Conservation (phyloP, 2,113 vertebrate genomes). For the Procavia capensis region DNA sequence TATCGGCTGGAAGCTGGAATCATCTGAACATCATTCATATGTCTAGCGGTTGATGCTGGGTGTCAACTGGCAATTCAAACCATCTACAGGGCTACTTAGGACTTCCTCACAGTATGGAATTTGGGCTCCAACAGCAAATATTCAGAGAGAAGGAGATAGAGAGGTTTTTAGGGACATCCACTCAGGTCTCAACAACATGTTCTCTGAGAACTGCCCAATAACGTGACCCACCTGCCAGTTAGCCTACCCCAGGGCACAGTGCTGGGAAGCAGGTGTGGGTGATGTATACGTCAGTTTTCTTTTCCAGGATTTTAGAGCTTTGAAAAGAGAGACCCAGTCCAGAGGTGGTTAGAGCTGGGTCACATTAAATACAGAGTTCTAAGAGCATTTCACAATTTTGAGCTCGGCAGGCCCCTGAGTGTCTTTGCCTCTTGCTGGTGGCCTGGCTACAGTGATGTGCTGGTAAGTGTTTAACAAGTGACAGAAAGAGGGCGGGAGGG, state of each 20-base stretch:
- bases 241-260: not conserved
- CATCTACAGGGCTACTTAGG: not conserved
- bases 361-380: not conserved
- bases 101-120: not conserved
- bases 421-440: not conserved
- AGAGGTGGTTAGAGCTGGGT: not conserved
- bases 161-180: not conserved
- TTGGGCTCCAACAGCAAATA: not conserved
- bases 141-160: not conserved
- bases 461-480: not conserved
- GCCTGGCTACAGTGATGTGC: not conserved
- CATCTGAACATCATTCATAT: not conserved
- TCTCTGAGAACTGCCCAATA: not conserved
- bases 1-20: not conserved
- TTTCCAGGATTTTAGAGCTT: not conserved
- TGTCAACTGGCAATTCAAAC: not conserved
- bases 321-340: not conserved
- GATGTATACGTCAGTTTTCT: not conserved
- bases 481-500: not conserved
- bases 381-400: not conserved
- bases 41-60: not conserved
- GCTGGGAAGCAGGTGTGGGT: not conserved
- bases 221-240: not conserved
- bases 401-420: not conserved
- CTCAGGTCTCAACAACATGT: not conserved